phyloP scores from a whole-genome alignment of 2,888 invertebrate genomes.

The Chouioia cunea region DNA sequence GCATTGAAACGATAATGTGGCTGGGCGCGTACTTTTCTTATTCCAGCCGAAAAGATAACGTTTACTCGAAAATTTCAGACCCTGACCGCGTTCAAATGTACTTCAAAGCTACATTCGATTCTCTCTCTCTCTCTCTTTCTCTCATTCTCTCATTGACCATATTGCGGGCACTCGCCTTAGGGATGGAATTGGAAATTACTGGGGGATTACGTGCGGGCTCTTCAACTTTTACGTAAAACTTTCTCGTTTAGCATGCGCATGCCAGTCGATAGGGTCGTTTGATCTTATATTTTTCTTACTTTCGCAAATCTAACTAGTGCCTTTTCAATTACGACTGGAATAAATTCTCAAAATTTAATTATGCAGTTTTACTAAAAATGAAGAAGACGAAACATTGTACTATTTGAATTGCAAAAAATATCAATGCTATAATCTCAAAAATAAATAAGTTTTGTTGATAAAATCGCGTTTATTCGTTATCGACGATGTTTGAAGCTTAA shows the following conservation, averaged over 20 bases:
- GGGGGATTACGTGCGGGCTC: background rate
- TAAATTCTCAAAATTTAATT: too few species aligned
- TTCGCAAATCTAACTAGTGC: constrained; percentile 26
- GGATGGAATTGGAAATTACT: constrained; percentile 26
- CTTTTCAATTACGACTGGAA: background rate
- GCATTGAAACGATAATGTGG: constrained; percentile 58
- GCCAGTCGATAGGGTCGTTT: background rate
- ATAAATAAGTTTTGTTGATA: too few species aligned
- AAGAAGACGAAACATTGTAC: too few species aligned
- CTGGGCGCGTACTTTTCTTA: constrained; percentile 39
- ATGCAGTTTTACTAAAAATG: too few species aligned
- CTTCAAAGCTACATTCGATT: background rate
- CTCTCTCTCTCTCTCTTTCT: background rate
- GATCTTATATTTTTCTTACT: background rate
- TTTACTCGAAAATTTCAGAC: constrained; percentile 48
- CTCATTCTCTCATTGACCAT: constrained; percentile 1
- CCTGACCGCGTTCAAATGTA: constrained; percentile 3
- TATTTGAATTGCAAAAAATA: too few species aligned
- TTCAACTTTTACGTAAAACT: constrained; percentile 5
- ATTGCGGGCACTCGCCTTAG: constrained; percentile 1
- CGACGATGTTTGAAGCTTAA: too few species aligned
- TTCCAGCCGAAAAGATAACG: constrained; percentile 43
- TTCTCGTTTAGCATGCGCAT: constrained; percentile 7
- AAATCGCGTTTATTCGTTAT: too few species aligned
- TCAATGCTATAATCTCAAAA: too few species aligned